Conservation (phyloP, 2,888 invertebrate species). For the Tenthredo amoena region DNA sequence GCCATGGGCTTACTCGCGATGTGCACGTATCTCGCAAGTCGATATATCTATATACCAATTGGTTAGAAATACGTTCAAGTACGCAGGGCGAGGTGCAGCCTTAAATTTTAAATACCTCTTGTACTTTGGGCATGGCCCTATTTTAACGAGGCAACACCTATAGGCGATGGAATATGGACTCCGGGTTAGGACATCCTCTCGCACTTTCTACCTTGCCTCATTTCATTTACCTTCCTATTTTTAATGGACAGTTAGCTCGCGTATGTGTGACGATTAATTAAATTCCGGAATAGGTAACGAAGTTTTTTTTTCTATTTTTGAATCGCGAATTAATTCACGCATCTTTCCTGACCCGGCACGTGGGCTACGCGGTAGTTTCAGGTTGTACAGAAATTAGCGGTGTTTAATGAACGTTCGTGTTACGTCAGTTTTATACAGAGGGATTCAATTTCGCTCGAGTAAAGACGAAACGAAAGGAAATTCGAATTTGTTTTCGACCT, state of each 20-base stretch:
- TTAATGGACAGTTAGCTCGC: not conserved
- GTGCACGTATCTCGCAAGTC: conserved; percentile 15
- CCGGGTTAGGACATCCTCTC: not conserved
- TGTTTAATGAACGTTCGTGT: conserved; percentile 7
- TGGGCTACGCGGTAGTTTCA: not conserved
- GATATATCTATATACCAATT: conserved; percentile 5
- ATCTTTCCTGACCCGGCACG: not conserved
- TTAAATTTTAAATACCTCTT: conserved; percentile 4
- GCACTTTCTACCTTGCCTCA: not conserved
- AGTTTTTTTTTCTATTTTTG: not conserved
- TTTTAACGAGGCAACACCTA: not conserved
- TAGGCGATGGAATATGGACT: not conserved
- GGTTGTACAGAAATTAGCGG: conserved; percentile 25
- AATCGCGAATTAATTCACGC: not conserved
- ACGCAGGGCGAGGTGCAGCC: not conserved
- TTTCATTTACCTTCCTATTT: not conserved
- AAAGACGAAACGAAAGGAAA: not conserved
- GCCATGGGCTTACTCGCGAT: conserved; percentile 22
- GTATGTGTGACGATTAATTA: too few relatives aligned
- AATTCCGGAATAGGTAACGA: not conserved
- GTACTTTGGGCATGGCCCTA: conserved; percentile 24
- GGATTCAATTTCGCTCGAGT: not conserved
- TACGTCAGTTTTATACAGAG: conserved; percentile 6
- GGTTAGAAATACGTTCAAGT: not conserved
- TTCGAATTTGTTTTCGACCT: not conserved